These are phyloP conservation scores for Corapipo altera DNA, from an alignment of 2,113 vertebrate species.

Conservation along the genomic window DNA sequence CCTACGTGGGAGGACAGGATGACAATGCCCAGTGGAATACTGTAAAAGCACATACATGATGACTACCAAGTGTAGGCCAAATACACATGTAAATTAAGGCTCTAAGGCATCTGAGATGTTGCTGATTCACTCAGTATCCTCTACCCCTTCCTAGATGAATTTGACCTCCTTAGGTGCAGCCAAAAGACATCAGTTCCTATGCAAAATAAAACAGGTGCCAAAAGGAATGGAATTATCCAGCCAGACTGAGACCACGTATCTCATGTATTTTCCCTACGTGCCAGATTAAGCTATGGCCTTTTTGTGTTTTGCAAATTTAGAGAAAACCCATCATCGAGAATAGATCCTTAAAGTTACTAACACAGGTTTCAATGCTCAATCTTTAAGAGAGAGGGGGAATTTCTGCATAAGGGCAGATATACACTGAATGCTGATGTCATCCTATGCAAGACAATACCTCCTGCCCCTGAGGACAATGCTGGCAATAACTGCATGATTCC, in stretches of 20 bases:
- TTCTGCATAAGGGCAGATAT: not conserved
- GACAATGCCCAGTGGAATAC: not conserved
- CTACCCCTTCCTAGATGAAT: not conserved
- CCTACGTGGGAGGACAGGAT: not conserved
- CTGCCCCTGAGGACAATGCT: not conserved
- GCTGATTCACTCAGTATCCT: not conserved
- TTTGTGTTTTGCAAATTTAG: not conserved
- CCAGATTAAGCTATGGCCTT: not conserved
- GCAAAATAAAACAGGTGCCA: not conserved
- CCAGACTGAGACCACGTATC: not conserved
- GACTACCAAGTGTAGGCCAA: not conserved
- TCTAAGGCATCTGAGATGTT: not conserved
- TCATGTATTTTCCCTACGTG: not conserved
- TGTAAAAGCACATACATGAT: not conserved
- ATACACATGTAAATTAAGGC: not conserved
- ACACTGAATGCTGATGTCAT: not conserved
- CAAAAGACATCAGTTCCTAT: not conserved
- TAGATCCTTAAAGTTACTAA: not conserved
- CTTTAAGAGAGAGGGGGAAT: not conserved
- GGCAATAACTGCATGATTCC: not conserved
- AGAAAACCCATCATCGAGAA: not conserved
- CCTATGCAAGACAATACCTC: not conserved
- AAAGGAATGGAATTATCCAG: not conserved
- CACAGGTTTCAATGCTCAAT: not conserved
- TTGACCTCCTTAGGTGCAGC: constrained; percentile 11